phyloP scores from a whole-genome alignment of 1,140 invertebrate species.

The Panagrolaimus sp. region DNA sequence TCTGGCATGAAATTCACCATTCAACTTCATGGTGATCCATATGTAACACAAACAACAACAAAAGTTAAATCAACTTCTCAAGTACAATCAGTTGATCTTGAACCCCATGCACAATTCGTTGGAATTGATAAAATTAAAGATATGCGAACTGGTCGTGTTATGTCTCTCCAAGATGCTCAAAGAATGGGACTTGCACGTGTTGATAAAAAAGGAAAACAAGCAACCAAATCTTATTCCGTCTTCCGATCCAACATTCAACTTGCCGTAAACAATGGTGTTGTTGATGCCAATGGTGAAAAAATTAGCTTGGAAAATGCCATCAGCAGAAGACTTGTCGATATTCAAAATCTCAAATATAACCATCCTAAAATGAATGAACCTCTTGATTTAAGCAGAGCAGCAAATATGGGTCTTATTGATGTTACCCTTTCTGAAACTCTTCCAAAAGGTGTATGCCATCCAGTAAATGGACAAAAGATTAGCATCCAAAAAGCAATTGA shows the following conservation, averaged over 20 bases:
- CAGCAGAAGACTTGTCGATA: slow-evolving; percentile 59
- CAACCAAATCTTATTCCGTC: slow-evolving; percentile 52
- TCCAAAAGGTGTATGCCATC: slow-evolving; percentile 55
- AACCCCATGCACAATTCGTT: slow-evolving; percentile 58
- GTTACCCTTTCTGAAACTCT: slow-evolving; percentile 58
- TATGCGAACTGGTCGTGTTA: slow-evolving; percentile 50
- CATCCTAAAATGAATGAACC: slow-evolving; percentile 52
- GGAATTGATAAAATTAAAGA: slow-evolving; percentile 58
- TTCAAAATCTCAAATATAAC: slow-evolving; percentile 47
- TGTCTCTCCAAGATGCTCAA: slow-evolving; percentile 54
- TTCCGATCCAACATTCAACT: slow-evolving; percentile 58
- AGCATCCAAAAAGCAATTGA: slow-evolving; percentile 77
- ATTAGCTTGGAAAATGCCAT: slow-evolving; percentile 61
- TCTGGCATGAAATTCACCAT: slow-evolving; percentile 71
- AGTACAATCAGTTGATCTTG: slow-evolving; percentile 58
- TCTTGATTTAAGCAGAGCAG: slow-evolving; percentile 50
- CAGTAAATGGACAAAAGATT: slow-evolving; percentile 62
- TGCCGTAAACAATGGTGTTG: slow-evolving; percentile 55
- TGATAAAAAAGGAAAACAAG: slow-evolving; percentile 59
- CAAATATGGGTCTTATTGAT: slow-evolving; percentile 57
- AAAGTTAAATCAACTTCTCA: slow-evolving; percentile 55
- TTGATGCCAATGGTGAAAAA: slow-evolving; percentile 47
- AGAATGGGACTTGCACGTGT: slow-evolving; percentile 54
- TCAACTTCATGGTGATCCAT: slow-evolving; percentile 45
- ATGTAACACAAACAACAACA: slow-evolving; percentile 58